phyloP scores from a whole-genome alignment of 2,888 invertebrate genomes.

The Pharmacophagus antenor region DNA sequence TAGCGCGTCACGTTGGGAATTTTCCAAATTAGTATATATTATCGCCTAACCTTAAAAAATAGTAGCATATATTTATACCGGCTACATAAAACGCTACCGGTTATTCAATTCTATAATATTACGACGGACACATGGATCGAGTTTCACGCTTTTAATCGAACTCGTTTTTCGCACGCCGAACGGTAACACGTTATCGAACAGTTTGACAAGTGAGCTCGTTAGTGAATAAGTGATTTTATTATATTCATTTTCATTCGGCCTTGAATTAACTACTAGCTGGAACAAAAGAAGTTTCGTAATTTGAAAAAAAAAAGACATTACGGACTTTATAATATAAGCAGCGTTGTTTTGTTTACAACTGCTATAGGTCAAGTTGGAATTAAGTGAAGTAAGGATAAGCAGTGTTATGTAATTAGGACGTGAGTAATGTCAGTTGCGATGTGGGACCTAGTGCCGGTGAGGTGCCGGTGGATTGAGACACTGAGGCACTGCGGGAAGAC shows the following conservation, averaged over 20 bases:
- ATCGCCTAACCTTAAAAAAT: background rate
- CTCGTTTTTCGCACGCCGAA: background rate
- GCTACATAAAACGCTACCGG: background rate
- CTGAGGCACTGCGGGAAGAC: conserved; percentile 74
- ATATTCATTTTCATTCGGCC: background rate
- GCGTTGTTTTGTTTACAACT: background rate
- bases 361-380: conserved; percentile 7
- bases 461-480: conserved; percentile 72
- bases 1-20: conserved; percentile 22
- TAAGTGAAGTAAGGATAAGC: conserved; percentile 29
- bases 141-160: too few species aligned
- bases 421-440: conserved; percentile 55
- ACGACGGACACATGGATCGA: too few species aligned
- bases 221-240: background rate
- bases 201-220: background rate
- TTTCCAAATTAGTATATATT: conserved; percentile 25
- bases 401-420: conserved; percentile 36
- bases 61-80: background rate
- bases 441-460: conserved; percentile 69
- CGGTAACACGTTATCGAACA: background rate
- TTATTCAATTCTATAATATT: too few species aligned
- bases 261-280: background rate
- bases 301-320: background rate
- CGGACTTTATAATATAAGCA: background rate
- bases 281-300: background rate